Conservation (phyloP, 2,113 vertebrate species). For the Upupa epops region DNA sequence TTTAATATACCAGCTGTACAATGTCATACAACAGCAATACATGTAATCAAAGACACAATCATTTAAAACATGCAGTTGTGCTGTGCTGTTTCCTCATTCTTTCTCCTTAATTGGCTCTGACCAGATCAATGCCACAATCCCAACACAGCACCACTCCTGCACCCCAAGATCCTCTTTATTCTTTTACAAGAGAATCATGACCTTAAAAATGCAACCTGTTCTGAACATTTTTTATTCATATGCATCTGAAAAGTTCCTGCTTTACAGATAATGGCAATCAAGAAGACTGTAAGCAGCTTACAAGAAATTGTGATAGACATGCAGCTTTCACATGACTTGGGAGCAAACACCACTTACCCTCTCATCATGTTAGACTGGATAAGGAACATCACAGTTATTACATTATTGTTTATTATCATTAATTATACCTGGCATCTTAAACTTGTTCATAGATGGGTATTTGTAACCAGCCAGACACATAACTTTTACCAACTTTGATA, state of each 20-base stretch:
- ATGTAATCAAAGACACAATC: background rate
- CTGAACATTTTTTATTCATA: background rate
- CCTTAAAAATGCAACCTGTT: background rate
- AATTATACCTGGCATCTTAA: background rate
- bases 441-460: background rate
- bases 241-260: background rate
- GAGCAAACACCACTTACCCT: background rate
- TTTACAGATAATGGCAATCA: background rate
- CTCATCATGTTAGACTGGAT: background rate
- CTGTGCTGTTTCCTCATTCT: background rate
- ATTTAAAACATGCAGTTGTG: background rate
- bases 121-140: background rate
- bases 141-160: background rate
- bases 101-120: background rate
- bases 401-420: background rate
- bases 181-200: background rate
- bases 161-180: background rate
- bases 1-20: slow-evolving; percentile 3
- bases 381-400: background rate
- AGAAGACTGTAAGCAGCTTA: background rate
- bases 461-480: background rate
- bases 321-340: background rate
- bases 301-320: accelerated
- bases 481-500: background rate
- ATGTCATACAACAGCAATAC: background rate